Percentiles rank a stretch among this genome's conserved stretches.
Evolutionary conservation across 2,888 invertebrate genomes (phyloP).

Genomic region (Lacanobia wlatinum): DNA sequence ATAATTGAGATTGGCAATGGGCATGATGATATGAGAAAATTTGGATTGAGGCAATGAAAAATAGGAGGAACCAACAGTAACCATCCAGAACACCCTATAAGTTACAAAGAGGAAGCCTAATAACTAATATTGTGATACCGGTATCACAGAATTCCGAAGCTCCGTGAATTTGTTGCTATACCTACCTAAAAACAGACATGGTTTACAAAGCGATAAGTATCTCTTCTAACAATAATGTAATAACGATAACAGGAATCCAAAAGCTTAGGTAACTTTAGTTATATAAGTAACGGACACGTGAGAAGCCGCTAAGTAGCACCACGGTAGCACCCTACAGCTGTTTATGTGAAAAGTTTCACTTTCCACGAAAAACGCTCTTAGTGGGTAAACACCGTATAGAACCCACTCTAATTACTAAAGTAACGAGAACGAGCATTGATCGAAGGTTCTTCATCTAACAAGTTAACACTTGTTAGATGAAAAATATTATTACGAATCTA

Average conservation of each 20-base stretch:
- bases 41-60: neutral
- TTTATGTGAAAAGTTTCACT: conserved; percentile 34
- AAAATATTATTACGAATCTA: too few relatives aligned
- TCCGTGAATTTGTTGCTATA: neutral
- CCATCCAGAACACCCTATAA: neutral
- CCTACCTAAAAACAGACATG: neutral
- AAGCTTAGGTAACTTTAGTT: conserved; percentile 6
- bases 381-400: conserved; percentile 9
- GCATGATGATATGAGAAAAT: neutral
- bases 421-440: conserved; percentile 4
- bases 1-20: neutral
- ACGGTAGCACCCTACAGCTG: conserved; percentile 16
- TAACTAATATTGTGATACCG: too few relatives aligned
- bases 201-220: neutral
- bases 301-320: neutral
- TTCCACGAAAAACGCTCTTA: conserved; percentile 22
- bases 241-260: neutral
- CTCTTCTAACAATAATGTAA: neutral
- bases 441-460: conserved; percentile 11
- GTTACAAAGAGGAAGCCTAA: neutral
- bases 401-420: conserved; percentile 11
- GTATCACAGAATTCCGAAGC: too few relatives aligned
- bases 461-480: too few relatives aligned
- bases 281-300: neutral
- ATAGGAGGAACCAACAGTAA: neutral